Evolutionary conservation across 1,140 invertebrate genomes (phyloP).

Genomic region (Neodiprion fabricii): DNA sequence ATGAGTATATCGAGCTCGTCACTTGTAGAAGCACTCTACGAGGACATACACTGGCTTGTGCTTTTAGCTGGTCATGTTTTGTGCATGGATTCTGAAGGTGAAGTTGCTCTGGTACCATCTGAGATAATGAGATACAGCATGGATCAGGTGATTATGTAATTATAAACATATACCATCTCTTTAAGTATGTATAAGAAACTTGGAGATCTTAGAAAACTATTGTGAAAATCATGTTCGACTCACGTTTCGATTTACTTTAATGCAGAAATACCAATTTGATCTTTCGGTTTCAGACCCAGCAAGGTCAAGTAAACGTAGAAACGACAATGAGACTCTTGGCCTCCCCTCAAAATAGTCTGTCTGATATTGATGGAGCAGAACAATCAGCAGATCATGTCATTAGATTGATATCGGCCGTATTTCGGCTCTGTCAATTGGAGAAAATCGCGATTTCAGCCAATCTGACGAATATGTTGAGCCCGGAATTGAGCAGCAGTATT

Average conservation of each 20-base stretch:
- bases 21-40: constrained; percentile 71
- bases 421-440: constrained; percentile 75
- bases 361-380: constrained; percentile 62
- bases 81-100: constrained; percentile 76
- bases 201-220: constrained; percentile 12
- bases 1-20: constrained; percentile 64
- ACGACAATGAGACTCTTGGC: constrained; percentile 60
- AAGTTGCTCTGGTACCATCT: constrained; percentile 77
- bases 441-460: constrained; percentile 69
- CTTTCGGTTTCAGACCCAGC: constrained; percentile 35
- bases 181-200: constrained; percentile 15
- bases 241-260: not conserved
- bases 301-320: constrained; percentile 52
- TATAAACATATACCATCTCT: not conserved
- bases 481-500: constrained; percentile 78
- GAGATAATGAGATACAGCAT: constrained; percentile 79
- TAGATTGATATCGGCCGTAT: constrained; percentile 70
- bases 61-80: constrained; percentile 80
- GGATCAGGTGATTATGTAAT: constrained; percentile 50
- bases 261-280: not conserved
- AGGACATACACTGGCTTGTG: constrained; percentile 90
- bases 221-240: constrained; percentile 9
- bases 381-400: constrained; percentile 68
- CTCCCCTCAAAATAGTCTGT: constrained; percentile 56
- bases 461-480: constrained; percentile 73